Conservation (phyloP, 2,888 invertebrate genomes). For the Nezara viridula region DNA sequence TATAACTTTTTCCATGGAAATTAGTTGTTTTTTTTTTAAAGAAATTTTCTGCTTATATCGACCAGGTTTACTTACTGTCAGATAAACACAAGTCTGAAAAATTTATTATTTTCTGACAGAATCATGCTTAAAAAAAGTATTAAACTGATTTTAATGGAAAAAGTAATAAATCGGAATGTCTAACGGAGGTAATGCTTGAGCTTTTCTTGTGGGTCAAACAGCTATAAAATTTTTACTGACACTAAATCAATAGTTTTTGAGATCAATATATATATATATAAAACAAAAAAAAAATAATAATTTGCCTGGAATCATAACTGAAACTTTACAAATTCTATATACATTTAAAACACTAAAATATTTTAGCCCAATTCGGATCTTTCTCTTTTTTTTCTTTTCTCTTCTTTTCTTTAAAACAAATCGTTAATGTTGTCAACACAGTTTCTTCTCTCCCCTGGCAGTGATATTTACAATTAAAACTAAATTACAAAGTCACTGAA, state of each 20-base stretch:
- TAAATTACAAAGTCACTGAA: conserved; percentile 41
- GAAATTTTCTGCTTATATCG: neutral
- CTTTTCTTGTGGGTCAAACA: neutral
- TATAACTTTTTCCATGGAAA: neutral
- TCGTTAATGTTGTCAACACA: conserved; percentile 28
- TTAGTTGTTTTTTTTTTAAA: neutral
- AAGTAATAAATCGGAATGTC: conserved; percentile 60
- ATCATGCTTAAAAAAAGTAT: neutral
- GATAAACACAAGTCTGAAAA: too few relatives aligned
- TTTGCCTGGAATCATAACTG: conserved; percentile 25
- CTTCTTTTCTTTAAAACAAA: neutral
- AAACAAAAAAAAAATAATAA: conserved; percentile 5
- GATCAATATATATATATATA: conserved; percentile 54
- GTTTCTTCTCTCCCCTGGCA: conserved; percentile 47
- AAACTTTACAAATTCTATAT: conserved; percentile 33
- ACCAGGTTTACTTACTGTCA: neutral
- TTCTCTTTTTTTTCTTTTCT: neutral
- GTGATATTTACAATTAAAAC: conserved; percentile 56
- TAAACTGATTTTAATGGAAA: neutral
- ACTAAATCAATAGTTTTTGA: conserved; percentile 54
- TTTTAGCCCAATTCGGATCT: conserved; percentile 3
- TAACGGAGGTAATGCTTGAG: neutral
- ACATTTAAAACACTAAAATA: neutral
- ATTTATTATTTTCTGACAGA: too few relatives aligned
- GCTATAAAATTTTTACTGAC: neutral